Percentiles rank a stretch among this genome's conserved stretches.
phyloP scores from a whole-genome alignment of 2,797 vertebrate species.

The Poeciliopsis turneri region DNA sequence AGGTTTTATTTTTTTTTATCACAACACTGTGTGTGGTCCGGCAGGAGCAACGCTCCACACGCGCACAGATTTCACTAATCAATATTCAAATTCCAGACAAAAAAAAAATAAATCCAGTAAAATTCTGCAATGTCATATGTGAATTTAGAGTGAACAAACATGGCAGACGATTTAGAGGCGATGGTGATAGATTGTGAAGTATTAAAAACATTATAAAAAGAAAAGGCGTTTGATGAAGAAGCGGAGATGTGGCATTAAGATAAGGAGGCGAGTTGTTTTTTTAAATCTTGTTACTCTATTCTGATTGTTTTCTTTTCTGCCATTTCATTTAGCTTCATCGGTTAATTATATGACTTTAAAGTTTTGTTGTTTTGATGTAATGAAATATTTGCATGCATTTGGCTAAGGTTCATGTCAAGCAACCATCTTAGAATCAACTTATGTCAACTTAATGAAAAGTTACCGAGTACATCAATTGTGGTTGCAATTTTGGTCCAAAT shows the following conservation, averaged over 20 bases:
- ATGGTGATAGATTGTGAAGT: neutral
- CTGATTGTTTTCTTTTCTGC: neutral
- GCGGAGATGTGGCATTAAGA: neutral
- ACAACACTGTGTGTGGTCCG: neutral
- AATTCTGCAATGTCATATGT: neutral
- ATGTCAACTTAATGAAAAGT: no score
- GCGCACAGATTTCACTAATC: neutral
- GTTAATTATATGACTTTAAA: neutral
- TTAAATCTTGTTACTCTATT: neutral
- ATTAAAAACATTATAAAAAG: neutral
- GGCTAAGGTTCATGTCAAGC: no score
- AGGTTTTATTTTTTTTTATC: neutral
- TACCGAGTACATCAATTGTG: no score
- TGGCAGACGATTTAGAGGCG: neutral
- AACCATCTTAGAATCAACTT: no score
- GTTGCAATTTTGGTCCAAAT: no score
- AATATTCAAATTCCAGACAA: neutral
- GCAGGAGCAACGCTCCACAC: neutral
- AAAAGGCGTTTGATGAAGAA: neutral
- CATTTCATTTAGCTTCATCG: neutral
- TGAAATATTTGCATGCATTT: neutral
- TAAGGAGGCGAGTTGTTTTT: neutral
- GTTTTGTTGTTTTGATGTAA: neutral
- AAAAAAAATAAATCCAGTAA: neutral
- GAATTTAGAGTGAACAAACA: neutral